Evolutionary conservation across 2,888 invertebrate species (phyloP), one percentile per base, ranked within the genome.

Genomic region (Schizotus pectinicornis): DNA sequence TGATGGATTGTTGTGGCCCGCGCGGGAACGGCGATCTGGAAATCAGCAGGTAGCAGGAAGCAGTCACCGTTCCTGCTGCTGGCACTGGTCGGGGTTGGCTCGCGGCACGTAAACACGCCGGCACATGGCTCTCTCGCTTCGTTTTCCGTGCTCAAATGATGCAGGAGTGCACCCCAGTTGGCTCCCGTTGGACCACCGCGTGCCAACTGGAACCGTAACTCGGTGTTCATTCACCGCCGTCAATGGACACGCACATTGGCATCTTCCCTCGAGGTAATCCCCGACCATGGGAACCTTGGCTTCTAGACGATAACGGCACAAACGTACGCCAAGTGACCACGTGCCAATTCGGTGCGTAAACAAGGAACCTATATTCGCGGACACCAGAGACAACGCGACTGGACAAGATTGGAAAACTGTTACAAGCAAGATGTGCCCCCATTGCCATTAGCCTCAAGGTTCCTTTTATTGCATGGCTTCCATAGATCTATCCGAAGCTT

Each of bases 131-230:
- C n/a, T 46, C 22, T 35, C 33, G 6, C 45, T 22, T 22, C 22
- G 22, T 22, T 22, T 22, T 22, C 22, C 22, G 22, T 22, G 22
- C 22, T 22, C 22, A 22, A 22, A 22, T 31, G 38, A 36, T 53
- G 31, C 22, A 41, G 41, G 22, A 35, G 37, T 36, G 45, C 56
- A 56, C 56, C 56, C 74, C 72, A 76, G 69, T 76, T 77, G 76
- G 75, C 75, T 71, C 71, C 62, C 62, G 63, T 63, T 62, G 68
- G 67, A 67, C 64, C 69, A 67, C 67, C 69, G 66, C 68, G 71
- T 73, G 77, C 77, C 77, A 77, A 76, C 75, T 76, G 74, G 75
- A 75, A 73, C 72, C 48, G 67, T 60, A 61, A 67, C 64, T 33
- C 32, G 13, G 13, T 14, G 45, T 34, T 47, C 47, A 33, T 47